These are phyloP conservation scores for Paramormyrops kingsleyae DNA, from an alignment of 2,113 vertebrate species.

Conservation along the genomic window DNA sequence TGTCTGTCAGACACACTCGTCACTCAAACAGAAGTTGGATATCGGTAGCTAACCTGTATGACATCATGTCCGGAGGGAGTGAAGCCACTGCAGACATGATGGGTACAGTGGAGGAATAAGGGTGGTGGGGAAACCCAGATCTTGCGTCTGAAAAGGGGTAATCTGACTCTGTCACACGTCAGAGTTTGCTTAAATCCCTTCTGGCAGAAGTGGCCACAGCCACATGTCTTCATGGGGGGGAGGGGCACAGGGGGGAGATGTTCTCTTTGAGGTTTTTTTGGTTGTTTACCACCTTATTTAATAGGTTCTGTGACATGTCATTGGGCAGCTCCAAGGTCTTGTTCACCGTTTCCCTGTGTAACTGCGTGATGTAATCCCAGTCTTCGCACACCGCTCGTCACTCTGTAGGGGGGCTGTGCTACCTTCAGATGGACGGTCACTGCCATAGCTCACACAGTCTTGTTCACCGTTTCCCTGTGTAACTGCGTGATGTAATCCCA, in stretches of 20 bases:
- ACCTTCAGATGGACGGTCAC: slow-evolving; percentile 23
- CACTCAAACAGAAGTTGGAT: slow-evolving; percentile 32
- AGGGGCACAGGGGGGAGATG: neutral
- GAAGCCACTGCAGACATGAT: no score
- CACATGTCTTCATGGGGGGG: neutral
- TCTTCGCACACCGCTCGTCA: slow-evolving; percentile 1
- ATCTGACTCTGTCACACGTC: neutral
- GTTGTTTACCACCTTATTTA: neutral
- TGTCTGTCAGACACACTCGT: slow-evolving; percentile 55
- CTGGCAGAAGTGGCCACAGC: neutral
- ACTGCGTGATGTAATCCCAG: slow-evolving; percentile 21
- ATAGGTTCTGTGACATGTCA: slow-evolving; percentile 1
- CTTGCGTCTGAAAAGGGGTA: neutral
- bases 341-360: slow-evolving; percentile 28
- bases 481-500: slow-evolving; percentile 21
- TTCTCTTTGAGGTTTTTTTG: neutral
- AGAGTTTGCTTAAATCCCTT: no score
- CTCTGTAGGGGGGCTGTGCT: slow-evolving; percentile 20
- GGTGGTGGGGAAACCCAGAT: neutral
- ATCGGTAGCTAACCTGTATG: neutral
- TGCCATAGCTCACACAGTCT: neutral
- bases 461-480: slow-evolving; percentile 28
- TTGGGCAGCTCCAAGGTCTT: slow-evolving; percentile 21
- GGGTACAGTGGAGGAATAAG: neutral
- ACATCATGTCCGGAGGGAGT: neutral